Evolutionary conservation across 2,797 vertebrate species (phyloP).

Genomic region (Liasis olivaceus): DNA sequence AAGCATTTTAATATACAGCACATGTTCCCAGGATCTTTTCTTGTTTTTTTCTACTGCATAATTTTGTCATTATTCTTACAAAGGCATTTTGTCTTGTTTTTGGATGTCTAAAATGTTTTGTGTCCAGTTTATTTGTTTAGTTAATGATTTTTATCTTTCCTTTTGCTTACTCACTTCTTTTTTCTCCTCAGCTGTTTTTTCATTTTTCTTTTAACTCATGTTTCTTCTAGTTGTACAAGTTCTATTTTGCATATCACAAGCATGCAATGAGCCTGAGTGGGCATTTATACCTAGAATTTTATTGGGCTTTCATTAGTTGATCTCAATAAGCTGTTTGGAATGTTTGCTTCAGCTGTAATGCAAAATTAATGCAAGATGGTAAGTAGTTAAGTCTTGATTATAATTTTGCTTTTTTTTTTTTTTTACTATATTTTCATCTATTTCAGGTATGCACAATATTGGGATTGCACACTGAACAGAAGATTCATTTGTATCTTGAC

Average conservation of each 20-base stretch:
- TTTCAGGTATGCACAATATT: not conserved
- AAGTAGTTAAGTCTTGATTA: not conserved
- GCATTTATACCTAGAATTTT: not conserved
- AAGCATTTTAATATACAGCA: not conserved
- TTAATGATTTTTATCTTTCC: not conserved
- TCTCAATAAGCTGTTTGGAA: not conserved
- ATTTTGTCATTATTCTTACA: not conserved
- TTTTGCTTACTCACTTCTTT: not conserved
- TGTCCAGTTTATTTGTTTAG: slow-evolving; percentile 1
- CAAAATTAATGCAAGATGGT: not conserved
- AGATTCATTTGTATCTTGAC: not conserved
- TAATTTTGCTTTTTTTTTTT: not conserved
- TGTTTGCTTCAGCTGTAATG: not conserved
- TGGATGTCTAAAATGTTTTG: not conserved
- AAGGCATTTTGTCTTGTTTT: not conserved
- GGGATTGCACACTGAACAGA: not conserved
- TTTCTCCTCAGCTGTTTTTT: not conserved
- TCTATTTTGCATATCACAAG: not conserved
- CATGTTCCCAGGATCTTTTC: not conserved
- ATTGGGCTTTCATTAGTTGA: not conserved
- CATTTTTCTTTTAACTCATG: not conserved
- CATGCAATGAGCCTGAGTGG: not conserved
- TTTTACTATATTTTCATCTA: not conserved
- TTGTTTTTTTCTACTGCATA: not conserved
- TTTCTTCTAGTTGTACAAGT: not conserved